Evolutionary conservation across 2,888 invertebrate species (phyloP).

Genomic region (Limnephilus lunatus): DNA sequence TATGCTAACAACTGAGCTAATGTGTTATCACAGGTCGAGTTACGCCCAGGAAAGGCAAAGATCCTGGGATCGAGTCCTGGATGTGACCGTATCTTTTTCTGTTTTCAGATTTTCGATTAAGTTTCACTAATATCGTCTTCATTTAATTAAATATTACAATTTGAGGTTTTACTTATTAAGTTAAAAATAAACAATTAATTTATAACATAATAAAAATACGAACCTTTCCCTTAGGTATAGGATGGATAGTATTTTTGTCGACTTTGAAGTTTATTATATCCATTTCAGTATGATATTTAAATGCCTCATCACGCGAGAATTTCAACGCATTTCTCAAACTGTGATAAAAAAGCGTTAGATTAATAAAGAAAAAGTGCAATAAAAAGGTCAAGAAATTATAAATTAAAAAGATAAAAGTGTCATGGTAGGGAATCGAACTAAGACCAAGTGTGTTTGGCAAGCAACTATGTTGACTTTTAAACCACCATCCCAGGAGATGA

Average conservation of each 20-base stretch:
- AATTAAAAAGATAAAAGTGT: constrained; percentile 68
- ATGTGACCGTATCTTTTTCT: background rate
- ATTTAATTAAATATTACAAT: too few species aligned
- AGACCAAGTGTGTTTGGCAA: constrained; percentile 80
- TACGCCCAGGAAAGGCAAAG: too few species aligned
- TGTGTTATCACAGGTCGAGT: too few species aligned
- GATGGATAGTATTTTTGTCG: background rate
- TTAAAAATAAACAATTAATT: too few species aligned
- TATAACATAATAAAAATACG: background rate
- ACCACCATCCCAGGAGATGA: constrained; percentile 74
- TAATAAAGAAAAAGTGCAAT: background rate
- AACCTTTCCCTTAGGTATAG: constrained; percentile 3
- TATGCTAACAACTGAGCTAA: too few species aligned
- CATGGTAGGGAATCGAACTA: constrained; percentile 77
- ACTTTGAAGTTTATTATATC: background rate
- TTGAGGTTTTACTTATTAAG: too few species aligned
- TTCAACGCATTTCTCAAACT: constrained; percentile 57
- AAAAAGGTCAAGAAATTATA: background rate
- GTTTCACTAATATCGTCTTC: too few species aligned
- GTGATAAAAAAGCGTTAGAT: constrained; percentile 33
- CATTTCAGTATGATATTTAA: constrained; percentile 24
- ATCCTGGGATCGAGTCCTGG: too few species aligned
- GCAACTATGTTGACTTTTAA: constrained; percentile 80
- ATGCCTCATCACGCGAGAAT: constrained; percentile 58
- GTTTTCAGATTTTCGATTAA: too few species aligned